These are phyloP conservation scores for Colistium nudipinnis DNA, from an alignment of 2,113 vertebrate species.

Conservation along the genomic window DNA sequence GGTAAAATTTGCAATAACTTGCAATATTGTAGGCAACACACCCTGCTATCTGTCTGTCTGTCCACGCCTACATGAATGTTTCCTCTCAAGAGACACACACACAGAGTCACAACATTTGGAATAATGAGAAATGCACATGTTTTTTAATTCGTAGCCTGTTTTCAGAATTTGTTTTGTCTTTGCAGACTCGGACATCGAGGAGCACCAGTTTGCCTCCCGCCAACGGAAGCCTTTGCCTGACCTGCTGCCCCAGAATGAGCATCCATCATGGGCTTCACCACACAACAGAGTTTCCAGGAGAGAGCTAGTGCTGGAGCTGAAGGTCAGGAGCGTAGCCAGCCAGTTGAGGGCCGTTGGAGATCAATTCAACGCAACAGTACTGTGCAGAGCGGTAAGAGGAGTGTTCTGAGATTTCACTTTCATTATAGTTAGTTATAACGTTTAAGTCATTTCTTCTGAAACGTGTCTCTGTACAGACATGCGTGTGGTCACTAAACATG, in stretches of 20 bases:
- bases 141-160: not conserved
- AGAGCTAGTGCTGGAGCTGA: conserved; percentile 45
- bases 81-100: not conserved
- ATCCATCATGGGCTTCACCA: conserved; percentile 20
- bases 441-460: not conserved
- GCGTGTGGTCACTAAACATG: no score
- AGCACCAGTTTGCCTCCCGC: conserved; percentile 12
- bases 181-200: conserved; percentile 49
- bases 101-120: not conserved
- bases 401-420: no score
- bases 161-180: not conserved
- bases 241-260: conserved; percentile 64
- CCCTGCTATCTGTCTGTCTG: not conserved
- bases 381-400: conserved; percentile 73
- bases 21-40: not conserved
- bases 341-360: conserved; percentile 79
- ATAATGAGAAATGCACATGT: not conserved
- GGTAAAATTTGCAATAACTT: no score
- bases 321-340: conserved; percentile 64
- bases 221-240: conserved; percentile 54
- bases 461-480: not conserved
- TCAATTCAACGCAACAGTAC: conserved; percentile 68
- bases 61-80: not conserved
- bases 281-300: conserved; percentile 31
- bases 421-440: no score